phyloP scores from a whole-genome alignment of 2,888 invertebrate species.

The Caenorhabditis becei region DNA sequence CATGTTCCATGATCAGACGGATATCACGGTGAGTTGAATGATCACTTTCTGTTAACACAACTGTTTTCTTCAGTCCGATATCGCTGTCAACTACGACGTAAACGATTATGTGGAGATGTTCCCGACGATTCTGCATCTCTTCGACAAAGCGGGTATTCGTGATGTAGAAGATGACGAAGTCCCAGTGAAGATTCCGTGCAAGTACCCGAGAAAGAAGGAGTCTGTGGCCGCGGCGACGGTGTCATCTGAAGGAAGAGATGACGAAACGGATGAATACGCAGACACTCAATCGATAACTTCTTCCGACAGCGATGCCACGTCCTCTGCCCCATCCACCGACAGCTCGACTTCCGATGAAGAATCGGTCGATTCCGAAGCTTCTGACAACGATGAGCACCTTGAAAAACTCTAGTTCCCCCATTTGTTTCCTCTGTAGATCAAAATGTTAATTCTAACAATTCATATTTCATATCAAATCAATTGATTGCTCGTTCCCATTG shows the following conservation, averaged over 20 bases:
- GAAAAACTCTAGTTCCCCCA: conserved; percentile 2
- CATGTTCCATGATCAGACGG: conserved; percentile 26
- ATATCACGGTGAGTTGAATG: conserved; percentile 12
- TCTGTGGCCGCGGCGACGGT: conserved; percentile 16
- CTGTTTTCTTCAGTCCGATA: conserved; percentile 22
- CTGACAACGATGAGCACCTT: not conserved
- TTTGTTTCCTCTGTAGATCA: conserved; percentile 6
- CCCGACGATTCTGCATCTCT: conserved; percentile 29
- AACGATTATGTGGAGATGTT: conserved; percentile 54
- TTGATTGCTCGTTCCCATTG: conserved; percentile 27
- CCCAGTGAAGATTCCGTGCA: conserved; percentile 12
- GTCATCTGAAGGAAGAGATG: conserved; percentile 18
- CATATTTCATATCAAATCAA: conserved; percentile 1
- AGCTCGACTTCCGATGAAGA: conserved; percentile 14
- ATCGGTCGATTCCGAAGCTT: not conserved
- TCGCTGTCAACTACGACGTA: conserved; percentile 24
- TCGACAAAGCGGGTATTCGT: conserved; percentile 46
- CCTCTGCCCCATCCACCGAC: conserved; percentile 20
- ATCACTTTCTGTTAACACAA: not conserved
- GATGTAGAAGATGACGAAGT: conserved; percentile 11
- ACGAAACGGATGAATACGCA: conserved; percentile 19
- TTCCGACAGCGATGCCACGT: conserved; percentile 12
- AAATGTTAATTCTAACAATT: conserved; percentile 38
- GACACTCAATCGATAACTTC: conserved; percentile 37
- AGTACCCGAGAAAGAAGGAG: conserved; percentile 12